Base-by-base conservation (phyloP, 2,113 vertebrate genomes). In the Eulemur macaco region DNA sequence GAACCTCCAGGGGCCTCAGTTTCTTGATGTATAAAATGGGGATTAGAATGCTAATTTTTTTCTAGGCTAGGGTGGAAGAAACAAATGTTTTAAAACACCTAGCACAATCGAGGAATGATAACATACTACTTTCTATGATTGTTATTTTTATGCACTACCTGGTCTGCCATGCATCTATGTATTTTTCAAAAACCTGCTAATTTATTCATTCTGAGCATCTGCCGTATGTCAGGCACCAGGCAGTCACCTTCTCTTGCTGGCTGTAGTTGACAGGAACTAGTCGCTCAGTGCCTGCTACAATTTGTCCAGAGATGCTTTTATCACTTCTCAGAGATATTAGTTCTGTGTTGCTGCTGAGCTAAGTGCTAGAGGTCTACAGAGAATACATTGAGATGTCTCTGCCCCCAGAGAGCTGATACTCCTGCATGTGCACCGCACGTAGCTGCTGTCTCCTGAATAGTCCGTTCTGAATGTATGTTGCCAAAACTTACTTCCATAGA, bases 401-500 rank as follows among this genome's bases (percentile, higher is more conserved):
- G 23, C 11, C 8, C 34, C 25, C 42, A 3, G 58, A 80, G 58
- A 39, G 18, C 1, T 29, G 63, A 54, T 54, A 7, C 25, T 47
- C 13, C 5, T 86, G 39, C 5, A 6, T 0, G 23, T 0, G 17
- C 1, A 5, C 54, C 3, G 0, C 21, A 20, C 0, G 0, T 5
- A 0, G 3, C 17, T 0, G 5, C 7, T 14, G 2, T 14, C 17
- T 63, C 56, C 27, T n/a, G 7, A 27, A 14, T 5, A 29, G 34
- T 39, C 17, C 2, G 0, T 31, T 86, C 76, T 50, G 71, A 31
- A 18, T 13, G 13, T 21, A 5, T 6, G 12, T 47, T 34, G 9
- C 7, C 3, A 3, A 5, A 1, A 15, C 34, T 64, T 50, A 64
- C 17, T 45, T 71, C 39, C 56, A 84, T 23, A 14, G 45, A 45